phyloP scores from a whole-genome alignment of 2,888 invertebrate species.

The Acleris sparsana region DNA sequence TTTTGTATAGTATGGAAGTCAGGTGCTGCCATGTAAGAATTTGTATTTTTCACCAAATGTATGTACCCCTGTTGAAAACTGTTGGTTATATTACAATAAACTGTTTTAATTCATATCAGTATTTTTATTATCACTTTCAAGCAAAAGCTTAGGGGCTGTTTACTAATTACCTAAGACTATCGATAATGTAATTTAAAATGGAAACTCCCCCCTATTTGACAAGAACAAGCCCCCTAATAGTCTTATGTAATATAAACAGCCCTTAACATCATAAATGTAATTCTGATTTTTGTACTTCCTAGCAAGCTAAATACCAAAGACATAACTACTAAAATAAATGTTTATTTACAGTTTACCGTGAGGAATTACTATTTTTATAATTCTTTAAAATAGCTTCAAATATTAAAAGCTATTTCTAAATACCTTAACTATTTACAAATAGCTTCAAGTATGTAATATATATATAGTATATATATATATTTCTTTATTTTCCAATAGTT shows the following conservation, averaged over 20 bases:
- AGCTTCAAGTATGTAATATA: constrained; percentile 52
- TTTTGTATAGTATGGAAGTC: constrained; percentile 13
- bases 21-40: constrained; percentile 31
- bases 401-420: constrained; percentile 77
- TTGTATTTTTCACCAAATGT: constrained; percentile 24
- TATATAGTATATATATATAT: constrained; percentile 19
- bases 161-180: constrained; percentile 3
- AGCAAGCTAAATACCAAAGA: constrained; percentile 49
- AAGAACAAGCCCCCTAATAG: too few relatives aligned
- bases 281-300: constrained; percentile 28
- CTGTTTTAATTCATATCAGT: constrained; percentile 18
- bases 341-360: constrained; percentile 78
- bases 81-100: constrained; percentile 32
- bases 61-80: constrained; percentile 17
- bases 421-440: constrained; percentile 71
- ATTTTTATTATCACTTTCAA: constrained; percentile 31
- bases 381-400: constrained; percentile 61
- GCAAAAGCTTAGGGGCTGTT: constrained; percentile 22
- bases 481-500: constrained; percentile 36
- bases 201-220: too few relatives aligned
- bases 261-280: constrained; percentile 29
- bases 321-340: constrained; percentile 75
- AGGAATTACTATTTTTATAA: constrained; percentile 77
- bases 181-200: too few relatives aligned
- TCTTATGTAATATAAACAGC: constrained; percentile 3